These are phyloP conservation scores for Nothura maculosa DNA, from an alignment of 2,797 vertebrate species.

Conservation along the genomic window DNA sequence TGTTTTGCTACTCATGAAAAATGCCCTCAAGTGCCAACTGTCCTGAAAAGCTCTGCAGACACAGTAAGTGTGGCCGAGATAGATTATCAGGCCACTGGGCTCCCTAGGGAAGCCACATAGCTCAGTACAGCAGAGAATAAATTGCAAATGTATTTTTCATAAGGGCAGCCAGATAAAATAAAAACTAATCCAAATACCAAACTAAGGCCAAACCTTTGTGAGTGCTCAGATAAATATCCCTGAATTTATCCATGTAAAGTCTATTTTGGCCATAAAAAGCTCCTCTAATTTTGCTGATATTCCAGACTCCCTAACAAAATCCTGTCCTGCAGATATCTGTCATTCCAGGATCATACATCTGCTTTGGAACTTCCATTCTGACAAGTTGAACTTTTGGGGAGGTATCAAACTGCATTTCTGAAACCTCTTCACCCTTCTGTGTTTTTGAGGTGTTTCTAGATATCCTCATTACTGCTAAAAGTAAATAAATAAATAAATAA, in stretches of 20 bases:
- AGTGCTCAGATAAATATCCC: not conserved
- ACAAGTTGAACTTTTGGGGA: not conserved
- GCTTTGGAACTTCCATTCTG: not conserved
- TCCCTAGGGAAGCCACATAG: not conserved
- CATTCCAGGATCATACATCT: not conserved
- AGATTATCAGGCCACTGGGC: not conserved
- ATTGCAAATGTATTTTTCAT: slow-evolving; percentile 21
- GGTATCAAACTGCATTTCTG: not conserved
- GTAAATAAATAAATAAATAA: not conserved
- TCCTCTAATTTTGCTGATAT: not conserved
- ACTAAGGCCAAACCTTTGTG: slow-evolving; percentile 15
- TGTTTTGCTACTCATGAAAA: slow-evolving; percentile 12
- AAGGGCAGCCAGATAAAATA: slow-evolving; percentile 45
- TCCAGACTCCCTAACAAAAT: not conserved
- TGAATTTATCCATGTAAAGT: not conserved
- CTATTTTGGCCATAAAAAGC: accelerated
- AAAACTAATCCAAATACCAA: slow-evolving; percentile 19
- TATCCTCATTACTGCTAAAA: not conserved
- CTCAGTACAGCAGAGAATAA: not conserved
- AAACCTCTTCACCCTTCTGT: not conserved
- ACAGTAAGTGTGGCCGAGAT: not conserved
- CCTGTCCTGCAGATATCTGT: not conserved
- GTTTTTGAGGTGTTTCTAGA: not conserved
- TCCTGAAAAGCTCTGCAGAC: slow-evolving; percentile 28
- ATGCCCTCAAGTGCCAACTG: not conserved